Evolutionary conservation across 2,797 vertebrate genomes (phyloP).

Genomic region (Glyptemys insculpta): DNA sequence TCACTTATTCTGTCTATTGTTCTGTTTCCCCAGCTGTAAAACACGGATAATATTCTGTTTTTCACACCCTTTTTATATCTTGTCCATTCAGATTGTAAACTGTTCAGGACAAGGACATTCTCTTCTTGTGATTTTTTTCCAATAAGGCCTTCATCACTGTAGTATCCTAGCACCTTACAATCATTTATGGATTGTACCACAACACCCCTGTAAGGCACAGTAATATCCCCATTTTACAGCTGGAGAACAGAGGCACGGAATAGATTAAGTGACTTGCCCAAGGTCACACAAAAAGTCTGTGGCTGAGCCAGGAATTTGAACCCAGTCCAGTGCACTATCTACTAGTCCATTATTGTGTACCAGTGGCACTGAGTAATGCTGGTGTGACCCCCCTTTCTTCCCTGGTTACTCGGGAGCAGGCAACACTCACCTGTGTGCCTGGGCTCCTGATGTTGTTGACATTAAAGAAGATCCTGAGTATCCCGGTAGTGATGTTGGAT

Average conservation of each 20-base stretch:
- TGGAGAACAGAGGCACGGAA: not conserved
- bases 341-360: too few relatives aligned
- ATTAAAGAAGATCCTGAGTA: too few relatives aligned
- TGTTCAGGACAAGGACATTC: constrained; percentile 28
- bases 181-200: constrained; percentile 45
- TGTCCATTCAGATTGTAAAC: constrained; percentile 48
- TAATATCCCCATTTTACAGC: constrained; percentile 23
- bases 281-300: constrained; percentile 9
- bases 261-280: constrained; percentile 25
- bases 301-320: not conserved
- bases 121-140: constrained; percentile 18
- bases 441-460: too few relatives aligned
- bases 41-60: constrained; percentile 40
- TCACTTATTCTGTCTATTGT: not conserved
- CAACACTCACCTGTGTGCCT: too few relatives aligned
- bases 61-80: constrained; percentile 13
- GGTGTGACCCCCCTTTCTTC: too few relatives aligned
- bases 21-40: not conserved
- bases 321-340: too few relatives aligned
- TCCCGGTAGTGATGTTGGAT: too few relatives aligned
- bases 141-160: constrained; percentile 11
- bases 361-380: too few relatives aligned
- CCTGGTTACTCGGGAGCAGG: too few relatives aligned
- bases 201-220: constrained; percentile 35
- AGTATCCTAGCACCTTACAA: constrained; percentile 37